phyloP scores from a whole-genome alignment of 2,888 invertebrate species.

The Drosophila villosipedis region DNA sequence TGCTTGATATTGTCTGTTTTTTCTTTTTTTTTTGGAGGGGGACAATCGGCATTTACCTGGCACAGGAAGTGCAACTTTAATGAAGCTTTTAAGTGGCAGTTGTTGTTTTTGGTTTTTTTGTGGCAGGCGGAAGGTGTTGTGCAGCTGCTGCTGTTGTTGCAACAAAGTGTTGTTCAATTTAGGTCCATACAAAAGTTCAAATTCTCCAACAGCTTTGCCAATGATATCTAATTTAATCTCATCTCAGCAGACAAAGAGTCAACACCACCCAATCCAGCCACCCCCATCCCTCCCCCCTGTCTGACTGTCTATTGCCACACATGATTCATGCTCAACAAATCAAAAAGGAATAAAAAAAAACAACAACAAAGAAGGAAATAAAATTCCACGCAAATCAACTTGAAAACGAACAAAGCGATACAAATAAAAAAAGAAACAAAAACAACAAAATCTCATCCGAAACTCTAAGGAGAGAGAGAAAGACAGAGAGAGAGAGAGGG shows the following conservation, averaged over 20 bases:
- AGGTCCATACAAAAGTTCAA: conserved; percentile 1
- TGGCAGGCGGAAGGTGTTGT: conserved; percentile 18
- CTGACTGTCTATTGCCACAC: conserved; percentile 2
- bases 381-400: conserved; percentile 81
- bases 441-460: conserved; percentile 45
- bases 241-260: conserved; percentile 34
- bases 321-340: conserved; percentile 52
- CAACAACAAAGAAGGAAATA: conserved; percentile 57
- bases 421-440: conserved; percentile 18
- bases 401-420: conserved; percentile 57
- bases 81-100: conserved; percentile 73
- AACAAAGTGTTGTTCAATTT: conserved; percentile 18
- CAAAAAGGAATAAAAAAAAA: conserved; percentile 9
- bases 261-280: neutral
- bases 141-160: conserved; percentile 20
- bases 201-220: conserved; percentile 8
- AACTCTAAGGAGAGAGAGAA: conserved; percentile 34
- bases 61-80: conserved; percentile 80
- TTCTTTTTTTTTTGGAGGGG: neutral
- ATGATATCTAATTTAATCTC: conserved; percentile 48
- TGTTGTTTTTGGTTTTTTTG: conserved; percentile 12
- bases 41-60: conserved; percentile 27
- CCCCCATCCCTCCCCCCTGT: neutral
- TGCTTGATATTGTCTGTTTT: conserved; percentile 68
- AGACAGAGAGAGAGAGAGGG: conserved; percentile 11